Evolutionary conservation across 2,888 invertebrate species (phyloP).

Genomic region (Euspilapteryx auroguttella): DNA sequence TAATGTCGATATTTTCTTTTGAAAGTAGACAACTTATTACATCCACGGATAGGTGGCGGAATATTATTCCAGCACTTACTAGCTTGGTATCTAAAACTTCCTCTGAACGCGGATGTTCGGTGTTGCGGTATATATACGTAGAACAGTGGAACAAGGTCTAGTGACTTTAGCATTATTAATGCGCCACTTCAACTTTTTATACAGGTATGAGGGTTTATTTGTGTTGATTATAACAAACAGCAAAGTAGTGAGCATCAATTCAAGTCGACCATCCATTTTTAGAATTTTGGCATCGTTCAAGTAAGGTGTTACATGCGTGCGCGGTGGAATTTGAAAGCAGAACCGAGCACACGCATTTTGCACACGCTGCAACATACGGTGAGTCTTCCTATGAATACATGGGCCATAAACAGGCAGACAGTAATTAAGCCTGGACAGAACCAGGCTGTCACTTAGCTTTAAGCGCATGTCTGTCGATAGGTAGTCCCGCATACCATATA

Average conservation of each 20-base stretch:
- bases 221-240: background rate
- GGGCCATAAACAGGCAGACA: slow-evolving; percentile 1
- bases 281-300: slow-evolving; percentile 1
- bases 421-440: slow-evolving; percentile 5
- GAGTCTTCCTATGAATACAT: slow-evolving; percentile 3
- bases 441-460: slow-evolving; percentile 3
- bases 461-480: slow-evolving; percentile 1
- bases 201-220: background rate
- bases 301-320: slow-evolving; percentile 4
- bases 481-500: slow-evolving; percentile 3
- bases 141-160: too few species aligned
- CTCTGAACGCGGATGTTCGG: slow-evolving; percentile 1
- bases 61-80: too few species aligned
- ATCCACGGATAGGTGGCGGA: too few species aligned
- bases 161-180: background rate
- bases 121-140: background rate
- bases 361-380: slow-evolving; percentile 3
- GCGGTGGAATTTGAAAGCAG: slow-evolving; percentile 4
- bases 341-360: slow-evolving; percentile 5
- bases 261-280: background rate
- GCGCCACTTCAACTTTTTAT: background rate
- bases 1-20: too few species aligned
- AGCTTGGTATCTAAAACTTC: slow-evolving; percentile 3
- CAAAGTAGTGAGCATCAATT: background rate
- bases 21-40: too few species aligned